Percentiles rank a stretch among this genome's conserved stretches.
Conservation (phyloP, 2,888 invertebrate genomes). For the Gari tellinella region DNA sequence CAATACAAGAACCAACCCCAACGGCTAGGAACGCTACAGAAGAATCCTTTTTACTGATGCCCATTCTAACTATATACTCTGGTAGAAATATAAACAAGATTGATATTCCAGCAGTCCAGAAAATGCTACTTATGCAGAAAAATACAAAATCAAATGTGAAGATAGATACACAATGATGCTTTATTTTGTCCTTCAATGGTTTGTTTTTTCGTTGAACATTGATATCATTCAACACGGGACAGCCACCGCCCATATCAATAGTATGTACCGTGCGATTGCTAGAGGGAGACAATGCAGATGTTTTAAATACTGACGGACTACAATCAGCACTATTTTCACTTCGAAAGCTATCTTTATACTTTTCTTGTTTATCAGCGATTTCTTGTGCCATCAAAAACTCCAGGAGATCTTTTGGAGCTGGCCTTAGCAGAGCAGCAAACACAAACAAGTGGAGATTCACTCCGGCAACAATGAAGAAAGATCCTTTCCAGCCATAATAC, state of each 20-base stretch:
- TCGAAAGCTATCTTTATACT: too few species aligned
- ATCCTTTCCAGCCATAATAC: conserved; percentile 73
- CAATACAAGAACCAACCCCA: conserved; percentile 71
- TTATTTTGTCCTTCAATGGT: conserved; percentile 4
- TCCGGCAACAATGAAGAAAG: conserved; percentile 69
- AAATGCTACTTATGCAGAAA: conserved; percentile 74
- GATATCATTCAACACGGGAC: too few species aligned
- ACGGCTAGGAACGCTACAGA: conserved; percentile 61
- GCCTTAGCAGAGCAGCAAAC: conserved; percentile 63
- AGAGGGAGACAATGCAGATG: too few species aligned
- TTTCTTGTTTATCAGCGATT: conserved; percentile 4
- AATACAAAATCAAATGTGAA: conserved; percentile 68
- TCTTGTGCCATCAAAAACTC: conserved; percentile 13
- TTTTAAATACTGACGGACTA: too few species aligned
- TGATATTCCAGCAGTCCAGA: conserved; percentile 73
- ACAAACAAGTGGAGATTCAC: conserved; percentile 70
- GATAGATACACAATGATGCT: conserved; percentile 39
- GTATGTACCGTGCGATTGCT: too few species aligned
- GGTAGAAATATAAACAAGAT: conserved; percentile 71
- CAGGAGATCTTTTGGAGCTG: conserved; percentile 42
- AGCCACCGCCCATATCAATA: too few species aligned
- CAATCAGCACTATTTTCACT: too few species aligned
- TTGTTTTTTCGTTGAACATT: too few species aligned
- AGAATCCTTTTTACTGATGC: conserved; percentile 62
- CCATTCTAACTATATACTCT: conserved; percentile 65